phyloP scores from a whole-genome alignment of 2,113 vertebrate genomes.

The Shinisaurus crocodilurus region DNA sequence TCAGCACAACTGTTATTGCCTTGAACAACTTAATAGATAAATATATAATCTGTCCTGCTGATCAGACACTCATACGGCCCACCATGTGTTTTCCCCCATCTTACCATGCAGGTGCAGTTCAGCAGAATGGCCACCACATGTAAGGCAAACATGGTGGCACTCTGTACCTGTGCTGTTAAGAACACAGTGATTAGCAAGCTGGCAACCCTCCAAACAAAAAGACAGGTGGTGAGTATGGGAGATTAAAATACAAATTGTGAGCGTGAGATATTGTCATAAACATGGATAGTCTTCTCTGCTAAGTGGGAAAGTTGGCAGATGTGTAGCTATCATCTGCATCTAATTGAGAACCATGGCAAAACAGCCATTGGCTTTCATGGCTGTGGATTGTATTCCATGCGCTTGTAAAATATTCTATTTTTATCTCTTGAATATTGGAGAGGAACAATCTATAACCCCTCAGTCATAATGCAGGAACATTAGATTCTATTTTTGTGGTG shows the following conservation, averaged over 20 bases:
- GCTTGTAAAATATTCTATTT: constrained; percentile 26
- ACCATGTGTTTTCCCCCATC: not conserved
- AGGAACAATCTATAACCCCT: not conserved
- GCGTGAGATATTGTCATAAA: constrained; percentile 8
- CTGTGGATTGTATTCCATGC: not conserved
- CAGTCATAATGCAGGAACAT: not conserved
- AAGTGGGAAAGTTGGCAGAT: constrained; percentile 8
- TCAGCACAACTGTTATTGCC: not conserved
- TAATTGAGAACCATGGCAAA: constrained; percentile 15
- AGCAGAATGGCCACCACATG: not conserved
- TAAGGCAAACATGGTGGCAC: not conserved
- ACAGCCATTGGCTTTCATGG: not conserved
- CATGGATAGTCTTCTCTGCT: not conserved
- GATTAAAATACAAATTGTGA: not conserved
- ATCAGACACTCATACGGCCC: not conserved
- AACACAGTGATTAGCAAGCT: not conserved
- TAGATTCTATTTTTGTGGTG: not conserved
- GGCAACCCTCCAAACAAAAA: not conserved
- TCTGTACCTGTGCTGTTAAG: not conserved
- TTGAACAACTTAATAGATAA: not conserved
- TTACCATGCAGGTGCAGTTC: not conserved
- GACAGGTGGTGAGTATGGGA: constrained; percentile 12
- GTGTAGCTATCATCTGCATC: not conserved
- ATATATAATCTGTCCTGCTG: not conserved
- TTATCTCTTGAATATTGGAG: constrained; percentile 10